Evolutionary conservation across 2,888 invertebrate species (phyloP).

Genomic region (Furcula furcula): DNA sequence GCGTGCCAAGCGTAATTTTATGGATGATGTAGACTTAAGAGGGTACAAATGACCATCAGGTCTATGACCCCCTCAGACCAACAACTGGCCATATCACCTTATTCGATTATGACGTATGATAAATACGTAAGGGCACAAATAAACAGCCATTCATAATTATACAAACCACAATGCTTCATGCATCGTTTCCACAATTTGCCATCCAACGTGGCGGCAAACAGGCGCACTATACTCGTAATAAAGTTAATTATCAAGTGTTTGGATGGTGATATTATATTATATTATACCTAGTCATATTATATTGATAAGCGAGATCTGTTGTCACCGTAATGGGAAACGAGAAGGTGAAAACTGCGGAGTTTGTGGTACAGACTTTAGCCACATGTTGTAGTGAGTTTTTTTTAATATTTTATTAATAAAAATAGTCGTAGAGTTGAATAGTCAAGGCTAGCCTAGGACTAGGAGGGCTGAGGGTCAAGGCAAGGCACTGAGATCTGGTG

Average conservation of each 20-base stretch:
- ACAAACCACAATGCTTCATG: neutral
- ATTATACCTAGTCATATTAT: too few relatives aligned
- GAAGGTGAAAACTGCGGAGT: constrained; percentile 42
- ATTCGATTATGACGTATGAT: too few relatives aligned
- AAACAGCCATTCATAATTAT: neutral
- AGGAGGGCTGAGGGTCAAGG: too few relatives aligned
- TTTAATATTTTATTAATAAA: constrained; percentile 14
- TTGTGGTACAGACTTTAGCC: constrained; percentile 45
- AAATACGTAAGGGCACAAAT: neutral
- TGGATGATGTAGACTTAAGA: too few relatives aligned
- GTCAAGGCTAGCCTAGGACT: too few relatives aligned
- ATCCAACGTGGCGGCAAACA: constrained; percentile 25
- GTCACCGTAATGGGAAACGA: constrained; percentile 34
- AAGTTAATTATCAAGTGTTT: constrained; percentile 3
- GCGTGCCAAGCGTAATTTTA: too few relatives aligned
- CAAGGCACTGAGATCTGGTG: too few relatives aligned
- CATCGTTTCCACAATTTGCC: neutral
- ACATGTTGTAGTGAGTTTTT: constrained; percentile 50
- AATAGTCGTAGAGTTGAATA: too few relatives aligned
- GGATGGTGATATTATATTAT: neutral
- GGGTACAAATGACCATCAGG: too few relatives aligned
- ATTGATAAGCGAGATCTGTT: too few relatives aligned
- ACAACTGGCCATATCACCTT: too few relatives aligned
- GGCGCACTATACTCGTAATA: constrained; percentile 8
- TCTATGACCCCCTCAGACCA: too few relatives aligned